These are phyloP conservation scores for Tenthredo notha DNA, from an alignment of 2,888 invertebrate species.

Conservation along the genomic window DNA sequence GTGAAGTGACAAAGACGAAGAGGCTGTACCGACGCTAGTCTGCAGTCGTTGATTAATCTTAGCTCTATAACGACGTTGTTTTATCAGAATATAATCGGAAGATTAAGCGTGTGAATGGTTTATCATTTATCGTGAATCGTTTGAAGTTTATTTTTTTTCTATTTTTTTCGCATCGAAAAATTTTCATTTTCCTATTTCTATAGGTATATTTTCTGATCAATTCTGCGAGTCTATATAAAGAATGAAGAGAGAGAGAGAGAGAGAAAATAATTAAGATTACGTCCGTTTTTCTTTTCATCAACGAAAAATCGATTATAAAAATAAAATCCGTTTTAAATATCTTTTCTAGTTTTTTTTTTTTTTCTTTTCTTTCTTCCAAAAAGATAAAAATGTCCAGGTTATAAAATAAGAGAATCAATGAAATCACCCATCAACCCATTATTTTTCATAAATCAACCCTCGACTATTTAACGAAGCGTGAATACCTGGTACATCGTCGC, in stretches of 20 bases:
- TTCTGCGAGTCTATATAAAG: not conserved
- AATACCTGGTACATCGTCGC: not conserved
- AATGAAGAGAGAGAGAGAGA: too few relatives aligned
- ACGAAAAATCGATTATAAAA: not conserved
- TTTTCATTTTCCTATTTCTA: not conserved
- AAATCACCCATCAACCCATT: not conserved
- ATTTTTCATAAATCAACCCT: conserved; percentile 6
- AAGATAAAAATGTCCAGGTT: not conserved
- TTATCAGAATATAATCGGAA: conserved; percentile 18
- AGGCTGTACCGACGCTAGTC: not conserved
- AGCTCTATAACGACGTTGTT: conserved; percentile 6
- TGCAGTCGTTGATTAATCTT: not conserved
- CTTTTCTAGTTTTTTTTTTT: not conserved
- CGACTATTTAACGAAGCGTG: conserved; percentile 17
- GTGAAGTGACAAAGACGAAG: conserved; percentile 35
- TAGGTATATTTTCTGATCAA: too few relatives aligned
- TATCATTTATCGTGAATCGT: not conserved
- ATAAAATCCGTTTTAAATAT: not conserved
- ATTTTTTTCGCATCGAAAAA: not conserved
- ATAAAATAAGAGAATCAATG: not conserved
- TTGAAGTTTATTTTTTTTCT: not conserved
- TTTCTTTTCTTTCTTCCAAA: too few relatives aligned
- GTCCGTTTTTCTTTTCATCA: not conserved
- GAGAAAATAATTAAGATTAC: not conserved
- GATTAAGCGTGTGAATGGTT: not conserved